Percentiles rank a stretch among this genome's conserved stretches.
These are phyloP conservation scores for Mixornis gularis DNA, from an alignment of 2,113 vertebrate species.

Conservation along the genomic window DNA sequence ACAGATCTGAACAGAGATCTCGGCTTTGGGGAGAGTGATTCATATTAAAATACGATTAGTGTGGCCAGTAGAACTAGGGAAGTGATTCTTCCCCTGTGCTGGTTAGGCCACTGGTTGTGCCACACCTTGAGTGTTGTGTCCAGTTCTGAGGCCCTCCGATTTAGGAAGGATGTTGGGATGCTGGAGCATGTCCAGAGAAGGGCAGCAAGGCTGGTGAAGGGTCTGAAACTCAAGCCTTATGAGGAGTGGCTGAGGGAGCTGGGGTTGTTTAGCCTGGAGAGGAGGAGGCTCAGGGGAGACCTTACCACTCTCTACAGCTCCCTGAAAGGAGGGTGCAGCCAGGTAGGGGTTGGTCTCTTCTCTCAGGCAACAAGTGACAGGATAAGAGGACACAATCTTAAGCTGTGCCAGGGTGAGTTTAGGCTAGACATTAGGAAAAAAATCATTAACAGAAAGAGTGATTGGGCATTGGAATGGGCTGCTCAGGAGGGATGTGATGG, in stretches of 20 bases:
- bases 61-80: background rate
- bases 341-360: background rate
- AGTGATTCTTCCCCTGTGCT: background rate
- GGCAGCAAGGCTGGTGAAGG: background rate
- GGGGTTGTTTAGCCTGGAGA: background rate
- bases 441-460: background rate
- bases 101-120: background rate
- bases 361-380: background rate
- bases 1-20: background rate
- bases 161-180: background rate
- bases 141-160: background rate
- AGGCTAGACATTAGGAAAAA: background rate
- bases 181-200: background rate
- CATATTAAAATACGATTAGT: background rate
- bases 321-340: background rate
- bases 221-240: background rate
- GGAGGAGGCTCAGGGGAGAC: background rate
- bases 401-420: background rate
- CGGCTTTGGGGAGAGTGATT: no score
- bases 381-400: background rate
- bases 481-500: background rate
- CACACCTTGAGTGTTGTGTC: background rate
- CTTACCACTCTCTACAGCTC: background rate
- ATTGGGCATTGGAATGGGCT: background rate
- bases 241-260: background rate